These are phyloP conservation scores for Morinoia aosen DNA, from an alignment of 2,888 invertebrate species.

Conservation along the genomic window DNA sequence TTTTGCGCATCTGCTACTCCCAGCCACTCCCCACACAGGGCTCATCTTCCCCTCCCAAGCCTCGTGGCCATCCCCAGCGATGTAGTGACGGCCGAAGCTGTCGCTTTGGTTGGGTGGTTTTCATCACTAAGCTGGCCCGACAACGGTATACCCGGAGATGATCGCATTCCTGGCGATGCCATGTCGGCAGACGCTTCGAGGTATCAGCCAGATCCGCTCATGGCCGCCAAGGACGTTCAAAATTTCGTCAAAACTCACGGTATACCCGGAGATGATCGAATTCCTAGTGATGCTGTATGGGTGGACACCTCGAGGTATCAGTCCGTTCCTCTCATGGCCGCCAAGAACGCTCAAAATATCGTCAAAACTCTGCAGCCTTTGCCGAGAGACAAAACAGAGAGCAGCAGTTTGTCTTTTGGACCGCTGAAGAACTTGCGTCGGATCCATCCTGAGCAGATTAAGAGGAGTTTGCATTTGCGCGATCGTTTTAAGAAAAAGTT, in stretches of 20 bases:
- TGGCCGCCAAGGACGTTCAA: background rate
- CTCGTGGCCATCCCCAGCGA: background rate
- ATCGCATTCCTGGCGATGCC: background rate
- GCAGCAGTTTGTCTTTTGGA: background rate
- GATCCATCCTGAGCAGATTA: no score
- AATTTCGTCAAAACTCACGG: background rate
- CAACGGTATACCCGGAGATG: background rate
- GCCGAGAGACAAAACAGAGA: background rate
- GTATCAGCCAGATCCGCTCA: background rate
- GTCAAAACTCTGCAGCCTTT: background rate
- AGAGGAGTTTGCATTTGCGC: background rate
- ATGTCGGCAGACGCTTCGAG: background rate
- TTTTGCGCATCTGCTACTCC: background rate
- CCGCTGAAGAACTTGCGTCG: background rate
- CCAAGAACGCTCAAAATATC: background rate
- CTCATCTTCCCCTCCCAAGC: background rate
- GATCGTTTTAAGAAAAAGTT: background rate
- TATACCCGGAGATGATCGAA: background rate
- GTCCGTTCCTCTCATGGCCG: background rate
- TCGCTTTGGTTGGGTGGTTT: constrained; percentile 27
- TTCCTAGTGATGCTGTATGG: background rate
- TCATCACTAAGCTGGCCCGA: background rate
- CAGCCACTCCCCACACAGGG: background rate
- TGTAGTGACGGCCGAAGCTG: background rate
- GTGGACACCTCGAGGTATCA: background rate